Percentiles rank a stretch among this genome's conserved stretches.
Conservation (phyloP, 2,888 invertebrate species). For the Atethmia centrago region DNA sequence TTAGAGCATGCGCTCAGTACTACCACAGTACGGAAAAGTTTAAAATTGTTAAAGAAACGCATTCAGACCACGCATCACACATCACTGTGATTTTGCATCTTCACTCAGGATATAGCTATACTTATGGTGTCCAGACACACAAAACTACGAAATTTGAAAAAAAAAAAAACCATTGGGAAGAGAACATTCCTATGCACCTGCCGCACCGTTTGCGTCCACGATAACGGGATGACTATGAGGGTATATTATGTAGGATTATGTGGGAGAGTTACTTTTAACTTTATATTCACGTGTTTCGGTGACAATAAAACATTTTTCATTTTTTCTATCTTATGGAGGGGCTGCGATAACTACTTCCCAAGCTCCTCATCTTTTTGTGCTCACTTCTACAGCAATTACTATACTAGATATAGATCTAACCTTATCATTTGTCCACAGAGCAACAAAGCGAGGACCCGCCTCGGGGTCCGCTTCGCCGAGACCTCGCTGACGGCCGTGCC, state of each 20-base stretch:
- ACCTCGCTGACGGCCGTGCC: conserved; percentile 78
- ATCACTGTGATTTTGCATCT: neutral
- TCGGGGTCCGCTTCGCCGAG: conserved; percentile 85
- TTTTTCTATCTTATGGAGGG: neutral
- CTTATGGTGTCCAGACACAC: too few relatives aligned
- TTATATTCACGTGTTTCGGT: too few relatives aligned
- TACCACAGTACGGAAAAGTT: too few relatives aligned
- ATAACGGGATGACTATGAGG: too few relatives aligned
- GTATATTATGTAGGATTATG: too few relatives aligned
- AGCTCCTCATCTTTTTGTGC: neutral
- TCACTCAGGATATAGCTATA: neutral
- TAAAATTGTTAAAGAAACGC: neutral
- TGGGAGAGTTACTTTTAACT: too few relatives aligned
- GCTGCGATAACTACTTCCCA: neutral
- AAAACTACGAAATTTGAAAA: too few relatives aligned
- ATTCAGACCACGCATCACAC: neutral
- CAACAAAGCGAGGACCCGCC: conserved; percentile 72
- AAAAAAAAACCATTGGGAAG: neutral
- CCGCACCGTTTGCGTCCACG: too few relatives aligned
- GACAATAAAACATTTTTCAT: too few relatives aligned
- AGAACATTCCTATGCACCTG: too few relatives aligned
- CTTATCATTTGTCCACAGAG: conserved; percentile 35
- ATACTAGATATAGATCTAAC: neutral
- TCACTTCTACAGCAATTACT: neutral
- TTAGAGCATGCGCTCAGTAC: too few relatives aligned